phyloP scores from a whole-genome alignment of 2,797 vertebrate species.

The Gadopsis bispinosus region DNA sequence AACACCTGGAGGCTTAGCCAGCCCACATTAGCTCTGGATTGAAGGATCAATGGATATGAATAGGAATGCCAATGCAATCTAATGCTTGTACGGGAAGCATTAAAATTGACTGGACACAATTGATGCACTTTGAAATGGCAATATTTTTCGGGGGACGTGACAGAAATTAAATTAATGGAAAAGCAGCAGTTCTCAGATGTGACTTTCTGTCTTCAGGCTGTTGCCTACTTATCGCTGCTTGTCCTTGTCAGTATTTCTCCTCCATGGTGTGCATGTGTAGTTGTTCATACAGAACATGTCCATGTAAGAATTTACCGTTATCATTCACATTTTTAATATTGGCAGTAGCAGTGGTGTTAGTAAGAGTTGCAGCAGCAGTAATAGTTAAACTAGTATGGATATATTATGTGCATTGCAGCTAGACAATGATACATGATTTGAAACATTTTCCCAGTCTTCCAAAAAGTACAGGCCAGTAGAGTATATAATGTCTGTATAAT shows the following conservation, averaged over 20 bases:
- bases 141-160: slow-evolving; percentile 32
- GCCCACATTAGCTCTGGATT: slow-evolving; percentile 55
- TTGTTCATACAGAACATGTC: slow-evolving; percentile 4
- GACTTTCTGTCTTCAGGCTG: slow-evolving; percentile 52
- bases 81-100: slow-evolving; percentile 69
- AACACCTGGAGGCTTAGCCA: slow-evolving; percentile 65
- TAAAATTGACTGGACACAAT: slow-evolving; percentile 71
- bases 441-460: background rate
- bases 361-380: background rate
- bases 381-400: background rate
- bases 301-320: background rate
- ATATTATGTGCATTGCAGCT: background rate
- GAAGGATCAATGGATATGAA: slow-evolving; percentile 76
- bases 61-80: slow-evolving; percentile 75
- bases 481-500: background rate
- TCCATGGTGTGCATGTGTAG: slow-evolving; percentile 1
- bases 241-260: slow-evolving; percentile 54
- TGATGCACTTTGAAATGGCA: slow-evolving; percentile 70
- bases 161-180: slow-evolving; percentile 56
- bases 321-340: background rate
- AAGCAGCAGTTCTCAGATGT: slow-evolving; percentile 47
- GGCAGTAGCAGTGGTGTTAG: background rate
- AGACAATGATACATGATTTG: background rate
- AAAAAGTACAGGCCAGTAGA: background rate
- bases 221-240: slow-evolving; percentile 52